phyloP scores from a whole-genome alignment of 2,888 invertebrate genomes.

The Hirtodrosophila trivittata region DNA sequence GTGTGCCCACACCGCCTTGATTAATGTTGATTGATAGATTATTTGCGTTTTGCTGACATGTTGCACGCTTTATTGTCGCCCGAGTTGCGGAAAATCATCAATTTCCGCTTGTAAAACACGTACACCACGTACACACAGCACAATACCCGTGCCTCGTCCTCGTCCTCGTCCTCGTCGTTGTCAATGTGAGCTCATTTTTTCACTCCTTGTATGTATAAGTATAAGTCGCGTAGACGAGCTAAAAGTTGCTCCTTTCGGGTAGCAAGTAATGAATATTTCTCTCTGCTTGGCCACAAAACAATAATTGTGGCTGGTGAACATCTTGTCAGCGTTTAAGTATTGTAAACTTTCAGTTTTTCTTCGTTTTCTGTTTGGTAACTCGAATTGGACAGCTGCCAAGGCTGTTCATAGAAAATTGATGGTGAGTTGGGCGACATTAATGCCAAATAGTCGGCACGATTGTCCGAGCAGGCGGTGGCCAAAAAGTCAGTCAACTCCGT shows the following conservation, averaged over 20 bases:
- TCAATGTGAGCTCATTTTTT: slow-evolving; percentile 56
- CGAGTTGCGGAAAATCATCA: slow-evolving; percentile 74
- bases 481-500: slow-evolving; percentile 44
- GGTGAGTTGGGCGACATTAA: slow-evolving; percentile 57
- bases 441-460: slow-evolving; percentile 65
- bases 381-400: slow-evolving; percentile 66
- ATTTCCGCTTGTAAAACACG: slow-evolving; percentile 77
- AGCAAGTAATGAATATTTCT: slow-evolving; percentile 65
- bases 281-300: slow-evolving; percentile 24
- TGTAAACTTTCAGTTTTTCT: slow-evolving; percentile 44
- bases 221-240: slow-evolving; percentile 19
- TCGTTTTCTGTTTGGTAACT: slow-evolving; percentile 7
- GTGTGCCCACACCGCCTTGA: slow-evolving; percentile 53
- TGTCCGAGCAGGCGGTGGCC: slow-evolving; percentile 42
- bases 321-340: slow-evolving; percentile 48
- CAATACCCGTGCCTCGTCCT: slow-evolving; percentile 24
- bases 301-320: slow-evolving; percentile 57
- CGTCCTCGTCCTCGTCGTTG: slow-evolving; percentile 26
- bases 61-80: slow-evolving; percentile 75
- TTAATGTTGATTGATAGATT: slow-evolving; percentile 81
- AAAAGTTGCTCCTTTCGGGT: slow-evolving; percentile 6
- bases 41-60: slow-evolving; percentile 78
- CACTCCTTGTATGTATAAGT: neutral
- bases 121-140: slow-evolving; percentile 68
- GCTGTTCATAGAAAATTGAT: slow-evolving; percentile 49